phyloP scores from a whole-genome alignment of 2,113 vertebrate genomes.

The Phycodurus eques region DNA sequence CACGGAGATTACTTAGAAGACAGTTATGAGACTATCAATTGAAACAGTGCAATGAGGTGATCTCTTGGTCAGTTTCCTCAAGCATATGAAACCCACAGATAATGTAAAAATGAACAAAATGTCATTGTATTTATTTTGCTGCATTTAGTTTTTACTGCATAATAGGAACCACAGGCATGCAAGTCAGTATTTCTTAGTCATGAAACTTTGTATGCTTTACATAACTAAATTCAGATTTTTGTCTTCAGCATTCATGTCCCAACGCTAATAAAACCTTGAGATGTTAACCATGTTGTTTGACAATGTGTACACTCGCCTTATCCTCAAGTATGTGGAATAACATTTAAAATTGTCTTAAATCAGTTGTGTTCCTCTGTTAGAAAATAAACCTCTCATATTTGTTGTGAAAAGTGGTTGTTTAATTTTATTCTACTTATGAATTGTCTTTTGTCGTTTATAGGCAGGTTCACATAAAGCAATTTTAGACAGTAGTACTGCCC shows the following conservation, averaged over 20 bases:
- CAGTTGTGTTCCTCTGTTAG: background rate
- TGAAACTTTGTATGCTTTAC: background rate
- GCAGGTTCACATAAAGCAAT: background rate
- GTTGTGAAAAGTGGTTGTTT: background rate
- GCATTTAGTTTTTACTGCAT: constrained; percentile 23
- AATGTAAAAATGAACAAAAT: constrained; percentile 2
- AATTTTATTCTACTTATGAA: background rate
- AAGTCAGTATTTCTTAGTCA: constrained; percentile 10
- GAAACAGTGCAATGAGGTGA: background rate
- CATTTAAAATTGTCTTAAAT: background rate
- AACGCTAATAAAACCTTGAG: constrained; percentile 8
- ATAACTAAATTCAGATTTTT: constrained; percentile 9
- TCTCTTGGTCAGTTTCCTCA: background rate
- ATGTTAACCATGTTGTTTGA: constrained; percentile 31
- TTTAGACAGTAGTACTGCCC: background rate
- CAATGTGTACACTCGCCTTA: background rate
- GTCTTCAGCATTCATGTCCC: background rate
- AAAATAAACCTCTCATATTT: background rate
- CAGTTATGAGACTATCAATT: background rate
- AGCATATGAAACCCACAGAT: background rate
- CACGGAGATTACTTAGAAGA: background rate
- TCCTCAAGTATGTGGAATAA: background rate
- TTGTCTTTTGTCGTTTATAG: background rate
- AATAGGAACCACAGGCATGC: constrained; percentile 17
- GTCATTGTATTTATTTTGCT: background rate